Evolutionary conservation across 2,797 vertebrate species (phyloP).

Genomic region (Lithobates sylvaticus): DNA sequence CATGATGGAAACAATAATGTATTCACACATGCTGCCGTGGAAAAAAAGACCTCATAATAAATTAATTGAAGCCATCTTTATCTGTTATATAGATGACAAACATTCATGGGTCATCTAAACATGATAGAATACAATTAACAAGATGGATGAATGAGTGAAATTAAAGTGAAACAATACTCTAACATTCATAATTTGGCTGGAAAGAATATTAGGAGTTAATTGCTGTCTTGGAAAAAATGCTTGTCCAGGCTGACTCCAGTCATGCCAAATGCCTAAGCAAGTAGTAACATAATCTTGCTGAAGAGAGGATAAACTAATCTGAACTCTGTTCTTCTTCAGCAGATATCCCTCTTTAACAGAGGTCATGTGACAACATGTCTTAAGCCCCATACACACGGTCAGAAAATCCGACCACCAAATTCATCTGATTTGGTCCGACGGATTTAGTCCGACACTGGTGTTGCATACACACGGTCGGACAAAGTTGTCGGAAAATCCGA

Average conservation of each 20-base stretch:
- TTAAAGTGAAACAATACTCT: neutral
- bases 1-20: constrained; percentile 21
- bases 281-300: neutral
- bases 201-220: neutral
- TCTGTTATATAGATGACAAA: neutral
- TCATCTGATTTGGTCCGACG: no score
- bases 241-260: no score
- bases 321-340: no score
- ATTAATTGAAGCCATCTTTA: constrained; percentile 9
- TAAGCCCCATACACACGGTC: no score
- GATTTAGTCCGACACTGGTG: no score
- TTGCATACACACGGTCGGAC: no score
- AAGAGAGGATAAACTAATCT: neutral
- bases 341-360: no score
- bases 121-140: neutral
- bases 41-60: neutral
- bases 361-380: no score
- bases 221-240: no score
- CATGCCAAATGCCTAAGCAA: no score
- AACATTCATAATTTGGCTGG: neutral
- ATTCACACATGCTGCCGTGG: neutral
- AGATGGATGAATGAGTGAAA: neutral
- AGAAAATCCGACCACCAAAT: no score
- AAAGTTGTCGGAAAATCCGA: no score
- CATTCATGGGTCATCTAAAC: constrained; percentile 3